Evolutionary conservation across 1,140 invertebrate genomes (phyloP).

Genomic region (Oncopodura yosiiana): DNA sequence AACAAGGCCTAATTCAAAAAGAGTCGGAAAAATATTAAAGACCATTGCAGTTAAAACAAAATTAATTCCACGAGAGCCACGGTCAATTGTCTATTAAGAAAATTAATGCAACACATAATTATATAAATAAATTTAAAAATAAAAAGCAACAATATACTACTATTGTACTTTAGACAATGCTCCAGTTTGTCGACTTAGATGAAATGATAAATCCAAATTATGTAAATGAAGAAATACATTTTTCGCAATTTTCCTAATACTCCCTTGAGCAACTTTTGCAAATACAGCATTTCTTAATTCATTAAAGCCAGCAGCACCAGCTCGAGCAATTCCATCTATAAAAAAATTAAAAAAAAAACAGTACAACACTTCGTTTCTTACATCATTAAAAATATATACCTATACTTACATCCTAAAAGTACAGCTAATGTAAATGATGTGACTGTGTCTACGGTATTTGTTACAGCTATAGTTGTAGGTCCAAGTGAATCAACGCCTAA

Average conservation of each 20-base stretch:
- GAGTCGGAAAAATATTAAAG: conserved; percentile 93
- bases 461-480: conserved; percentile 50
- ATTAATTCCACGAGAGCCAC: conserved; percentile 90
- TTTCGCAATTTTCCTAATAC: conserved; percentile 83
- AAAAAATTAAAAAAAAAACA: conserved; percentile 26
- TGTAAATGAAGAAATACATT: conserved; percentile 98
- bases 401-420: conserved; percentile 77
- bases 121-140: conserved; percentile 1
- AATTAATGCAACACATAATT: conserved; percentile 6
- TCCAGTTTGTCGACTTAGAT: conserved; percentile 88
- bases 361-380: neutral
- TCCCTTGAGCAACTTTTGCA: conserved; percentile 94
- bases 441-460: conserved; percentile 48
- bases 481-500: conserved; percentile 84
- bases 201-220: conserved; percentile 88
- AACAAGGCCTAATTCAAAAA: conserved; percentile 88
- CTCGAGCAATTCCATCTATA: conserved; percentile 85
- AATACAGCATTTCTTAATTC: conserved; percentile 97
- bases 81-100: conserved; percentile 63
- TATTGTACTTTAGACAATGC: conserved; percentile 59
- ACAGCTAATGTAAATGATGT: conserved; percentile 64
- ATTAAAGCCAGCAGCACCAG: conserved; percentile 81
- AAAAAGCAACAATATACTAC: neutral
- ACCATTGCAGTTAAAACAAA: conserved; percentile 93
- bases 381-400: conserved; percentile 6